Evolutionary conservation across 37 sponge, comb jelly and placozoan genomes (phyloP).

Genomic region (Diacarnus erythraeanus): DNA sequence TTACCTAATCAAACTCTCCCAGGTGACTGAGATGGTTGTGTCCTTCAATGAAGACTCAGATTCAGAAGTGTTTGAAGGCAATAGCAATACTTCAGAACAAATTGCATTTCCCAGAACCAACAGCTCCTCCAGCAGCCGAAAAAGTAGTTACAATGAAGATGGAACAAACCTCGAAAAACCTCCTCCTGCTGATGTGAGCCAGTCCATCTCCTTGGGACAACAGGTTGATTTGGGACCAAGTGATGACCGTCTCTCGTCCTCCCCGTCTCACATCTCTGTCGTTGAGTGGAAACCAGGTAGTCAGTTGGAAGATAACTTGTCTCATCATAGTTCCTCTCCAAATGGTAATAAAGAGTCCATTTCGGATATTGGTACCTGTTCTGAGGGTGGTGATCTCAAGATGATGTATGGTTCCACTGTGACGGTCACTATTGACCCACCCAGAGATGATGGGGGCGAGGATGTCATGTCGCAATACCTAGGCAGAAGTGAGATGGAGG

Average conservation of each 20-base stretch:
- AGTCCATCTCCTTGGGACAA: neutral
- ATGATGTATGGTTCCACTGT: constrained; percentile 3
- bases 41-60: constrained; percentile 8
- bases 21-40: constrained; percentile 4
- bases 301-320: neutral
- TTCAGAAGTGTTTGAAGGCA: constrained; percentile 19
- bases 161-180: neutral
- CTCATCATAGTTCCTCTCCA: neutral
- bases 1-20: too few species aligned
- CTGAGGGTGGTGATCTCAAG: neutral
- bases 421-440: constrained; percentile 33
- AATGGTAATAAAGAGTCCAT: neutral
- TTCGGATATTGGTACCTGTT: neutral
- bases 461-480: neutral
- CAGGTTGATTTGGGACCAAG: neutral
- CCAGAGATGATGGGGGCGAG: neutral
- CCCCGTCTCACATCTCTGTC: neutral
- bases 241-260: neutral
- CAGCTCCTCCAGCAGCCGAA: constrained; percentile 27
- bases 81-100: neutral
- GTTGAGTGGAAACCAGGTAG: constrained; percentile 15
- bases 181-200: neutral
- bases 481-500: too few species aligned
- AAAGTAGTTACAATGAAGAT: constrained; percentile 10
- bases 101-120: neutral